Percentiles rank a stretch among this genome's conserved stretches.
phyloP scores from a whole-genome alignment of 1,140 invertebrate genomes.

The Lordiphosa collinella region DNA sequence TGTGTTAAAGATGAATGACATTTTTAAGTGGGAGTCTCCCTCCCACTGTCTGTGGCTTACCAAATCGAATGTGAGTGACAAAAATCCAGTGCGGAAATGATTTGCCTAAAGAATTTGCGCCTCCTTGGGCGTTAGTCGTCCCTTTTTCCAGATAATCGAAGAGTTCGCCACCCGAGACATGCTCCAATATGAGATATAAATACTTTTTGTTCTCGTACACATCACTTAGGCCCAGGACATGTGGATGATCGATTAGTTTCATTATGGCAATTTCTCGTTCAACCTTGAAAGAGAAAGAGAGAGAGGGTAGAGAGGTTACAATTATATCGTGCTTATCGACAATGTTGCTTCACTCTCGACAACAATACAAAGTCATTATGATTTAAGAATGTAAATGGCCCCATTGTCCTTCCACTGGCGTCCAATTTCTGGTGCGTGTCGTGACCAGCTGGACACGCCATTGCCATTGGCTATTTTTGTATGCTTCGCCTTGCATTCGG shows the following conservation, averaged over 20 bases:
- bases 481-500: conserved; percentile 53
- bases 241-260: conserved; percentile 99
- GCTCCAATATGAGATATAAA: conserved; percentile 98
- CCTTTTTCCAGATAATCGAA: conserved; percentile 99
- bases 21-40: conserved; percentile 5
- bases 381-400: conserved; percentile 24
- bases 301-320: background rate
- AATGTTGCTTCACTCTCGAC: conserved; percentile 17
- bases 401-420: conserved; percentile 51
- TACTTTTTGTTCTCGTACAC: conserved; percentile 99
- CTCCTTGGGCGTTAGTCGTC: conserved; percentile 98
- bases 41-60: conserved; percentile 82
- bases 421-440: conserved; percentile 56
- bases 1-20: conserved; percentile 28
- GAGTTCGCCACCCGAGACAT: conserved; percentile 98
- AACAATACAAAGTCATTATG: background rate
- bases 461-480: conserved; percentile 36
- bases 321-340: conserved; percentile 55
- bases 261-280: conserved; percentile 99
- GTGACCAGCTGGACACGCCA: conserved; percentile 57
- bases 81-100: conserved; percentile 99
- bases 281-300: conserved; percentile 83
- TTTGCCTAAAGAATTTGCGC: conserved; percentile 99
- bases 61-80: conserved; percentile 99
- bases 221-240: conserved; percentile 98